Conservation (phyloP, 2,113 vertebrate species). For the Megalops atlanticus region DNA sequence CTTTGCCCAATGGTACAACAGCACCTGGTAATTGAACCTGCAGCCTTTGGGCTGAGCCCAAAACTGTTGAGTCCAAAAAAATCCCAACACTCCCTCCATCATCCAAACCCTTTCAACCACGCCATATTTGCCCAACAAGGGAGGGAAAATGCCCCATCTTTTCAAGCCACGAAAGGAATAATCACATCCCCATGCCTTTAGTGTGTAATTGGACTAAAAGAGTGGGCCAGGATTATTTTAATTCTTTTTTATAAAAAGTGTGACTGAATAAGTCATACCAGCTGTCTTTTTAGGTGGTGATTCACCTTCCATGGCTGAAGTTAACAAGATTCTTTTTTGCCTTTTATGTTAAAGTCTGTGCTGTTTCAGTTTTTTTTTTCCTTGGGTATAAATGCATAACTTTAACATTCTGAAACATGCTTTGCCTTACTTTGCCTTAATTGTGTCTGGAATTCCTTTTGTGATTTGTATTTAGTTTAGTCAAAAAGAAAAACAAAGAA, state of each 20-base stretch:
- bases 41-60: no score
- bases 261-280: constrained; percentile 66
- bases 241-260: constrained; percentile 52
- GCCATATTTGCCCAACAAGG: no score
- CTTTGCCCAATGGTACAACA: no score
- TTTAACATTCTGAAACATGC: constrained; percentile 62
- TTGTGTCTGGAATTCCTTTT: no score
- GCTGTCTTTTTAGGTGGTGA: constrained; percentile 66
- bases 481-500: no score
- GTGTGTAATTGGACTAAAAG: constrained; percentile 75
- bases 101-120: no score
- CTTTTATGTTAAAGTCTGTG: constrained; percentile 61
- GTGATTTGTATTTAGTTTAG: constrained; percentile 48
- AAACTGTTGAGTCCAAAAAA: no score
- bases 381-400: constrained; percentile 67
- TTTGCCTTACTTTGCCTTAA: no score
- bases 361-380: constrained; percentile 59
- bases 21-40: no score
- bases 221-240: constrained; percentile 76
- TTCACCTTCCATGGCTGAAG: constrained; percentile 63
- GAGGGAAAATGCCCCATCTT: constrained; percentile 69
- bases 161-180: constrained; percentile 69
- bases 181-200: constrained; percentile 74
- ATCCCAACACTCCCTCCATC: no score
- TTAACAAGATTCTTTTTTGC: constrained; percentile 51